phyloP scores from a whole-genome alignment of 2,797 vertebrate species.

The Valencia hispanica region DNA sequence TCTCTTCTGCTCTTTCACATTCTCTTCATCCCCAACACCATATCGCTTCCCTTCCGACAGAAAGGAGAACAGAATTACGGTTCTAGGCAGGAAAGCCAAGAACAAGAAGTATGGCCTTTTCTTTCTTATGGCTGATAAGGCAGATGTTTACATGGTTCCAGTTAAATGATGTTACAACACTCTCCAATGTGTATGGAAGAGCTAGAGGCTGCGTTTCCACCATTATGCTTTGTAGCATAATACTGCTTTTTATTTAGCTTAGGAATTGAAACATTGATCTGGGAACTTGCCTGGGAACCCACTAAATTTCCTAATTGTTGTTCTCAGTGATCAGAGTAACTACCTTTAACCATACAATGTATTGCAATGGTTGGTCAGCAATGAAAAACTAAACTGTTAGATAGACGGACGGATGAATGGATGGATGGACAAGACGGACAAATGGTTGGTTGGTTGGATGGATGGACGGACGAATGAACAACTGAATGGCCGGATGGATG shows the following conservation, averaged over 20 bases:
- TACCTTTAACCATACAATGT: no score
- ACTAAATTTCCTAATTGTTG: background rate
- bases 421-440: no score
- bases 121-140: background rate
- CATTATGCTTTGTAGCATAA: background rate
- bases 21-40: conserved; percentile 36
- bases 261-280: background rate
- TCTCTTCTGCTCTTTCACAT: conserved; percentile 56
- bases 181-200: background rate
- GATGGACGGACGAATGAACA: no score
- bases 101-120: background rate
- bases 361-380: no score
- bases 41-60: conserved; percentile 24
- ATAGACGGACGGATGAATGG: no score
- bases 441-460: no score
- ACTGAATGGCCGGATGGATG: no score
- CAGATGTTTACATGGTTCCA: background rate
- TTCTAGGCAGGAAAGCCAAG: conserved; percentile 1
- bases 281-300: background rate
- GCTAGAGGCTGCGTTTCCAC: background rate
- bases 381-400: no score
- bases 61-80: conserved; percentile 14
- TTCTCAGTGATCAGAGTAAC: background rate
- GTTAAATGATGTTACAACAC: background rate
- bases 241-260: background rate